Evolutionary conservation across 2,113 vertebrate species (phyloP), one percentile per base, ranked within the genome.

Genomic region (Prinia subflava): DNA sequence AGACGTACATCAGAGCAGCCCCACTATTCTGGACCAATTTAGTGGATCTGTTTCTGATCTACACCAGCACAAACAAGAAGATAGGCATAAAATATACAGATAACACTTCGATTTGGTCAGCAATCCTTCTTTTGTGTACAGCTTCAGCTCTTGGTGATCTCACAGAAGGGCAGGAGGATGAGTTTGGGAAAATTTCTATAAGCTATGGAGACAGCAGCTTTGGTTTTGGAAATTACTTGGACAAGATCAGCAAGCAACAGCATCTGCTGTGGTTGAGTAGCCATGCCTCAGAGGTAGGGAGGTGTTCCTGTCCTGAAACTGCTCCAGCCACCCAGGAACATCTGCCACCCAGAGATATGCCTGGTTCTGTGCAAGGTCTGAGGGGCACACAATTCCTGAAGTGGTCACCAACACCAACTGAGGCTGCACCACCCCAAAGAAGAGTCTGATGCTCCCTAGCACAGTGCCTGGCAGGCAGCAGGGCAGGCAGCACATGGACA

Each of bases 21-120:
- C 30, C 35, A 19, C 50, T 69, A 42, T 24, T 83, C 70, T 46
- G 76, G 23, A 23, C 30, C 24, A 55, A 14, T 70, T 89, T 63
- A 89, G 49, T 18, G 41, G 57, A 42, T 89, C 67, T 88, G 67
- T 42, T 92, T 50, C 41, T 89, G 53, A 84, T 89, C 79, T 92
- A 35, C 57, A 81, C 44, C 75, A 60, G n/a, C 47, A 44, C 56
- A 80, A 94, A 67, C 44, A 65, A 70, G 53, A 78, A 67, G 39
- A 62, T 11, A 70, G 44, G 30, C 35, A 87, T 75, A 53, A 89
- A 88, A 27, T n/a, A 63, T 2, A 35, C 11, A 59, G 19, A 19
- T 67, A 89, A 83, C n/a, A 19, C 25, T 52, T 35, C 14, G 10
- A 22, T 55, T 81, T 5, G 2, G 30, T 25, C 50, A 78, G 33